Percentiles rank a stretch among this genome's conserved stretches.
Evolutionary conservation across 1,140 invertebrate species (phyloP).

Genomic region (Aphis craccivora): DNA sequence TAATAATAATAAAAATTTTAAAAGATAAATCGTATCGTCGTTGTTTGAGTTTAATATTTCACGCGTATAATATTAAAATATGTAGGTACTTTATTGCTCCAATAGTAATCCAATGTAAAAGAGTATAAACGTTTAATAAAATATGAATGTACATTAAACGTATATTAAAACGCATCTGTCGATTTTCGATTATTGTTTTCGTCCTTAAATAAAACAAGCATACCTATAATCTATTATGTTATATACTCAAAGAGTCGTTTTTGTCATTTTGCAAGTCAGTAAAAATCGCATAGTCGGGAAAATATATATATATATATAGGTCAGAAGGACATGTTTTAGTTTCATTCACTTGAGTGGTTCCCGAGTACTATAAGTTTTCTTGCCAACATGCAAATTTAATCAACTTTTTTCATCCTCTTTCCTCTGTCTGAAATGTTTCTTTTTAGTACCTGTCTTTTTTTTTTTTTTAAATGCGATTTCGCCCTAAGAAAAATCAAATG

Average conservation of each 20-base stretch:
- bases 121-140: not conserved
- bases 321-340: constrained; percentile 29
- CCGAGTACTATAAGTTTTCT: constrained; percentile 28
- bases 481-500: not conserved
- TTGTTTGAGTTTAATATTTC: not conserved
- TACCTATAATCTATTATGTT: not conserved
- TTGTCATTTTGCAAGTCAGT: constrained; percentile 23
- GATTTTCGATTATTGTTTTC: not conserved
- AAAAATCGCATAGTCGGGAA: not conserved
- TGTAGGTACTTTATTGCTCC: not conserved
- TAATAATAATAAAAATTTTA: not conserved
- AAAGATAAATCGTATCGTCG: not conserved
- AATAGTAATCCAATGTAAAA: not conserved
- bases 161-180: not conserved
- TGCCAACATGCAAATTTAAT: constrained; percentile 49
- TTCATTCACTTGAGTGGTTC: constrained; percentile 30
- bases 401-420: not conserved
- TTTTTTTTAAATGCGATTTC: not conserved
- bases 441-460: not conserved
- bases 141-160: not conserved
- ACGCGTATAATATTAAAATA: not conserved
- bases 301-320: not conserved
- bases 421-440: not conserved
- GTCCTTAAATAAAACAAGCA: not conserved
- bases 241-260: not conserved